These are phyloP conservation scores for Drosophila affinis DNA, from an alignment of 2,888 invertebrate species.

Conservation along the genomic window DNA sequence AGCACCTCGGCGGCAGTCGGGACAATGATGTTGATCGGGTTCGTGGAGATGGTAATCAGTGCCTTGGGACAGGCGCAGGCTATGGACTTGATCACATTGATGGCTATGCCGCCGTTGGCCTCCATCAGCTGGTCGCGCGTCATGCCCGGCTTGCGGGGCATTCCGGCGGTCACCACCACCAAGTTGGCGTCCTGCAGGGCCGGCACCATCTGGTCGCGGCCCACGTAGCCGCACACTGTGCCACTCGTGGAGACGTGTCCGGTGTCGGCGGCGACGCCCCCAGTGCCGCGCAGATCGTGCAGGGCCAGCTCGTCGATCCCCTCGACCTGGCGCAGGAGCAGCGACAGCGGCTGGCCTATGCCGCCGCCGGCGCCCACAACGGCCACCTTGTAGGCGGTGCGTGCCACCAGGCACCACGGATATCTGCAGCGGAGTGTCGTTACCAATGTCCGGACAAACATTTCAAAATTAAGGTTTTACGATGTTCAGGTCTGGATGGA, in stretches of 20 bases:
- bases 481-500: not conserved
- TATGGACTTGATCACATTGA: constrained; percentile 90
- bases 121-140: constrained; percentile 98
- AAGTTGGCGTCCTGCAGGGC: constrained; percentile 91
- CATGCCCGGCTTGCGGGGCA: constrained; percentile 98
- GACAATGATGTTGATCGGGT: constrained; percentile 99
- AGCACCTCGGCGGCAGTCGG: constrained; percentile 98
- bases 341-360: constrained; percentile 96
- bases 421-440: not conserved
- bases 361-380: constrained; percentile 98
- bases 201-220: constrained; percentile 88
- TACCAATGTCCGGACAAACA: constrained; percentile 7
- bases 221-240: constrained; percentile 88
- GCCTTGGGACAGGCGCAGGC: constrained; percentile 95
- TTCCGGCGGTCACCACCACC: constrained; percentile 97
- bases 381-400: constrained; percentile 83
- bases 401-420: constrained; percentile 13
- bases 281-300: constrained; percentile 95
- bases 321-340: constrained; percentile 94
- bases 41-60: constrained; percentile 97
- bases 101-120: constrained; percentile 96
- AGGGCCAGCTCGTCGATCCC: constrained; percentile 91
- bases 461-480: constrained; percentile 3
- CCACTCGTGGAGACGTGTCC: constrained; percentile 95
- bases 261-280: constrained; percentile 97